Base-by-base conservation (phyloP, 2,113 vertebrate species). In the Romanogobio albipinnatus region DNA sequence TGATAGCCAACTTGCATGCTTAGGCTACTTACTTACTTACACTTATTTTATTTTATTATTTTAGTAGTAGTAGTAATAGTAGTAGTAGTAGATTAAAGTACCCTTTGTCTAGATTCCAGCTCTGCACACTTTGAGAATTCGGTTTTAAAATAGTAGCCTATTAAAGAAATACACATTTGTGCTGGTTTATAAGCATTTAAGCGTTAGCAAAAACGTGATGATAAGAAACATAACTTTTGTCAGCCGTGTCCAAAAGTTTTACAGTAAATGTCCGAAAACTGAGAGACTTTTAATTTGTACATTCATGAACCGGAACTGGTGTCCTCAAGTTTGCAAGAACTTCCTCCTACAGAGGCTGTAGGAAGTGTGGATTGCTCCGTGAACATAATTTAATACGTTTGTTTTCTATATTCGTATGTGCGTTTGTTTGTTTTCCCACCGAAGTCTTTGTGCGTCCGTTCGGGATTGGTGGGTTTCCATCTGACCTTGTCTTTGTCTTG, bases 211-310 rank as follows among this genome's bases (percentile, higher is more conserved):
- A 70, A 22, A 22, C 4, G 9, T 0, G 3, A 68, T 68, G 0
- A 68, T 4, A 22, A 43, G 4, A 71, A 71, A 71, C 66, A 22
- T 17, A 1, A 43, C 39, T 22, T 39, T 4, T 22, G 9, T 22
- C 36, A n/a, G 11, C 4, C 19, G 17, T 22, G 4, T 43, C 43
- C 71, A 74, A 47, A 22, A 17, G 2, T 22, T 56, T 56, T 19
- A 56, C 53, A 22, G 7, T 39, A 39, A 39, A 33, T 33, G 33
- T 3, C 39, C 39, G 6, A 39, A 39, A 39, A 8, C 3, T 2
- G 33, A 70, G 17, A 66, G 33, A 82, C 81, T 82, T 71, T 82
- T 82, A 82, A 15, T 82, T 71, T 82, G 66, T 70, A 71, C 66
- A 24, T 4, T 1, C 19, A 9, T 24, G 49, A 71, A 70, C 81